Base-by-base conservation (phyloP, 2,888 invertebrate species). In the Mycogona germanica region DNA sequence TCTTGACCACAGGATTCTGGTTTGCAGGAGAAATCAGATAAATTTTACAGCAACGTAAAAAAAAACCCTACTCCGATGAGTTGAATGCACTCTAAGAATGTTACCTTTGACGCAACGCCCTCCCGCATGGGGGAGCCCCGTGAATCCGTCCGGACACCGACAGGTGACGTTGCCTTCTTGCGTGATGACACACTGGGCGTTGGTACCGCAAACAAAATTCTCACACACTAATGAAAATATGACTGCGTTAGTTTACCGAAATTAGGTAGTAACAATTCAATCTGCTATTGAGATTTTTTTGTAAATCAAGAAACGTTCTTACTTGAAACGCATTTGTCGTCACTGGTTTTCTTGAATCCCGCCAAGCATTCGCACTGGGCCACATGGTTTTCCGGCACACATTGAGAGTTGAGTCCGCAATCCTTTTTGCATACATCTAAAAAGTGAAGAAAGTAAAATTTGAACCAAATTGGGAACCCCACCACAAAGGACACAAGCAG, bases 71-170 rank as follows among this genome's bases (percentile, higher is more conserved):
- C 19, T n/a, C 21, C n/a, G 4, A 3, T n/a, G 2, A 44, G 2
- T 4, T 44, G n/a, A 3, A 41, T 3, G 35, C 21, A 9, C 25
- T 3, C 6, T 46, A 46, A 45, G 17, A n/a, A 28, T 19, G 12
- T 47, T 50, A 60, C 60, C 59, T 47, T 62, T 62, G 52, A 76
- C 75, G 65, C 92, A 92, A 52, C 76, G 77, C 37, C 91, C 92
- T 26, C 92, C 92, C 1, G 89, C 86, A 74, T 91, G 92, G 6
- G 92, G 89, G 72, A 92, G 91, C 21, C 91, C 91, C 54, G 81
- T 78, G 68, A 82, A 84, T 45, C 88, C 88, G 67, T 87, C 85
- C 2, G 82, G 78, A 65, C 91, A 92, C 66, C 86, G 83, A 67
- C 91, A 92, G 4, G 88, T 88, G 17, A 88, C 87, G 48, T 59